Base-by-base conservation (phyloP, 2,797 vertebrate species). In the Acanthurus leucopareius region DNA sequence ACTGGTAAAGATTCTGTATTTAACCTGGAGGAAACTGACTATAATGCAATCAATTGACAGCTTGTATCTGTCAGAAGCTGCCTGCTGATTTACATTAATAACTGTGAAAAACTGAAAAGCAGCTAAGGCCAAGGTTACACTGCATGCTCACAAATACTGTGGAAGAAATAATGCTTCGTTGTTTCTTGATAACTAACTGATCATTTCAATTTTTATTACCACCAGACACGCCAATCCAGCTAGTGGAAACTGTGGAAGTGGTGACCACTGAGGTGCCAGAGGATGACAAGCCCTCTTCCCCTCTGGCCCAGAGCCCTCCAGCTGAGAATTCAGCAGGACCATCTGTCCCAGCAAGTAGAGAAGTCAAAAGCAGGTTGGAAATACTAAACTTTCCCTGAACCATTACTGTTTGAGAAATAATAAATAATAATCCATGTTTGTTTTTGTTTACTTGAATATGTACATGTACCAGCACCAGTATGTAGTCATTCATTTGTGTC, bases 351-450 rank as follows among this genome's bases (percentile, higher is more conserved):
- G 93, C 96, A 61, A 96, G 94, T 63, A 94, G 95, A 86, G 96
- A 96, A 95, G 96, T 96, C 91, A 96, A 96, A 96, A 97, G 94
- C 97, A 98, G 98, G 98, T 99, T 78, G 93, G 97, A 83, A 79
- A 40, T 78, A 64, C 73, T 75, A 59, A 81, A 80, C 69, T 69
- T 86, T 7, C 25, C 19, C 57, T 80, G 82, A 87, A 84, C 83
- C 40, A 66, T 35, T 38, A 32, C 69, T 64, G 35, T 77, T 66
- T 66, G n/a, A 54, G 2, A 63, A 60, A 69, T 48, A 32, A 28
- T 28, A 28, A 4, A 47, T 25, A 19, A 73, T 4, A 3, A 5
- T 3, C 15, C 58, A 45, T 64, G 63, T 51, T 61, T 69, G 45
- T 1, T 19, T 45, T 10, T 59, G 35, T 42, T 45, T 1, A 8